phyloP scores from a whole-genome alignment of 1,140 invertebrate genomes.

The Parapsyche elsis region DNA sequence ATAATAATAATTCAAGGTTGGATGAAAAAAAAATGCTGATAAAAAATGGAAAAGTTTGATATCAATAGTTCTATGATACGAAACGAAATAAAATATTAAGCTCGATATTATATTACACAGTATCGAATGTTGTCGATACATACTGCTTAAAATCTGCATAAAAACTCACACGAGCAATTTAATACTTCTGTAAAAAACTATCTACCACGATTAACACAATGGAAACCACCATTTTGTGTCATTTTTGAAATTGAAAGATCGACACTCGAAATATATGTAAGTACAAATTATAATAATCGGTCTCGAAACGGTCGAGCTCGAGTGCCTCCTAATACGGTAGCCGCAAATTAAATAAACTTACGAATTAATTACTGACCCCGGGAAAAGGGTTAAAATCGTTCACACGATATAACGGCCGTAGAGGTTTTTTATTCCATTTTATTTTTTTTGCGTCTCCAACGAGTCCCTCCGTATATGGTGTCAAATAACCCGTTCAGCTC shows the following conservation, averaged over 20 bases:
- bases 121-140: neutral
- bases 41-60: neutral
- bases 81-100: constrained; percentile 2
- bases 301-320: neutral
- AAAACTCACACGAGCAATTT: too few species aligned
- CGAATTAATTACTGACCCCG: neutral
- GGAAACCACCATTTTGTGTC: too few species aligned
- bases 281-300: neutral
- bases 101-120: neutral
- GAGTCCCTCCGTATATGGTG: constrained; percentile 35
- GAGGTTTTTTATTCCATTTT: neutral
- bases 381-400: constrained; percentile 19
- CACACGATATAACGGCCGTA: constrained; percentile 7
- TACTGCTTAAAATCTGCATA: too few species aligned
- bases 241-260: too few species aligned
- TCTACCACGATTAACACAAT: too few species aligned
- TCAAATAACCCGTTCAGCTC: constrained; percentile 44
- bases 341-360: neutral
- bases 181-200: too few species aligned
- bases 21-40: too few species aligned
- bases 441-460: neutral
- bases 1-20: too few species aligned
- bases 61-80: constrained; percentile 1
- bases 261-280: too few species aligned
- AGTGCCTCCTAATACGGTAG: constrained; percentile 16